Conservation (phyloP, 1,140 invertebrate species). For the Drosophila pseudoananassae region DNA sequence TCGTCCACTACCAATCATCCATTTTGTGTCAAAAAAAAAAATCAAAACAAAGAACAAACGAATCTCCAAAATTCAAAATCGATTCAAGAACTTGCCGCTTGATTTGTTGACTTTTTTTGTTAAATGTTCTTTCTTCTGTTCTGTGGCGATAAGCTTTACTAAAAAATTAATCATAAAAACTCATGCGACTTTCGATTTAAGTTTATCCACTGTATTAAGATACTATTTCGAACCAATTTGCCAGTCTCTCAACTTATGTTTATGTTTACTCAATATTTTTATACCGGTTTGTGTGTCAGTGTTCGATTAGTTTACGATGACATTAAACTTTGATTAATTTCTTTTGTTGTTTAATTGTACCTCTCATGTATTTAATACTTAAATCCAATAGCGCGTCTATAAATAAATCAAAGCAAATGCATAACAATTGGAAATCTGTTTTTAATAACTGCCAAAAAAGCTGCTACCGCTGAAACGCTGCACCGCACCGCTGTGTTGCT, state of each 20-base stretch:
- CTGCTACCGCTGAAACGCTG: constrained; percentile 31
- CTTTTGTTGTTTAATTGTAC: constrained; percentile 79
- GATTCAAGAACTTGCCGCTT: constrained; percentile 59
- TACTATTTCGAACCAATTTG: constrained; percentile 33
- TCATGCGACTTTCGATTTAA: constrained; percentile 82
- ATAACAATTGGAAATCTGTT: constrained; percentile 59
- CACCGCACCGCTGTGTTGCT: constrained; percentile 43
- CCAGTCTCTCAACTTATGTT: constrained; percentile 60
- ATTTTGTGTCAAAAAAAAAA: constrained; percentile 43
- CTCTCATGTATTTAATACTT: constrained; percentile 80
- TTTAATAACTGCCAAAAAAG: constrained; percentile 51
- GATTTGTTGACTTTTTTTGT: constrained; percentile 11
- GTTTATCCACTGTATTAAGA: constrained; percentile 56
- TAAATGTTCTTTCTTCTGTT: constrained; percentile 29
- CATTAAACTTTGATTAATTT: constrained; percentile 42
- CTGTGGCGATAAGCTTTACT: constrained; percentile 77
- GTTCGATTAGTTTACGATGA: constrained; percentile 33
- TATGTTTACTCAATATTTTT: constrained; percentile 60
- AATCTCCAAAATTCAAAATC: constrained; percentile 25
- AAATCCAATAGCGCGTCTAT: constrained; percentile 70
- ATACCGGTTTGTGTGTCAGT: constrained; percentile 35
- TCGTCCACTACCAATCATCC: constrained; percentile 46
- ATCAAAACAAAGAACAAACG: constrained; percentile 34
- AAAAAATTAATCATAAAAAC: constrained; percentile 84
- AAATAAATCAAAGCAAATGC: constrained; percentile 73